phyloP scores from a whole-genome alignment of 2,888 invertebrate genomes.

The Nebria salina region DNA sequence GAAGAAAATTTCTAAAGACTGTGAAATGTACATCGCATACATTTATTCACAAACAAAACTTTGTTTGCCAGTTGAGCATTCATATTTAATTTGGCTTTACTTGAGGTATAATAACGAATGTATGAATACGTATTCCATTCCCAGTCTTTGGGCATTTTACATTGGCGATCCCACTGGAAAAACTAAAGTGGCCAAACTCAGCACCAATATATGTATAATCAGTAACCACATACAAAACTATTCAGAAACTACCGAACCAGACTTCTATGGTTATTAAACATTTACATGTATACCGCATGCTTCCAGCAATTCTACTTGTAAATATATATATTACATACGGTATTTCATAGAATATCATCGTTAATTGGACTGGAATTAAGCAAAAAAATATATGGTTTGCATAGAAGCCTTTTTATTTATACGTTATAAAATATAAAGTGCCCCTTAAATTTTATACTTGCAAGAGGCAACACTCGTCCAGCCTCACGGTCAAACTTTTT shows the following conservation, averaged over 20 bases:
- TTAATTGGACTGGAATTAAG: too few species aligned
- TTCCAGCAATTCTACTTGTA: background rate
- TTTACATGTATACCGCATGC: background rate
- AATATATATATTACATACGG: background rate
- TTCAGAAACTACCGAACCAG: background rate
- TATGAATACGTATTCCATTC: background rate
- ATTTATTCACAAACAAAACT: background rate
- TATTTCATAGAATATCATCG: too few species aligned
- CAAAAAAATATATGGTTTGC: too few species aligned
- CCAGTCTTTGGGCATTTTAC: background rate
- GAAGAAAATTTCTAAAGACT: slow-evolving; percentile 4
- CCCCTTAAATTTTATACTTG: too few species aligned
- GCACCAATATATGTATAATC: background rate
- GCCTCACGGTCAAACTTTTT: too few species aligned
- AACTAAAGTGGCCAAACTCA: background rate
- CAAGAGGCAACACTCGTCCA: too few species aligned
- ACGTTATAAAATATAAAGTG: too few species aligned
- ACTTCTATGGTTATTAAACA: background rate
- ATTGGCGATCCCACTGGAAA: background rate
- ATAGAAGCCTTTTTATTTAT: too few species aligned
- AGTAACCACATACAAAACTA: background rate
- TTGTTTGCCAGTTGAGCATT: background rate
- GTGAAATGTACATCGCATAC: background rate
- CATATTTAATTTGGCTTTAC: background rate
- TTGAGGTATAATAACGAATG: background rate